These are phyloP conservation scores for Vidua chalybeata DNA, from an alignment of 2,113 vertebrate species.

Conservation along the genomic window DNA sequence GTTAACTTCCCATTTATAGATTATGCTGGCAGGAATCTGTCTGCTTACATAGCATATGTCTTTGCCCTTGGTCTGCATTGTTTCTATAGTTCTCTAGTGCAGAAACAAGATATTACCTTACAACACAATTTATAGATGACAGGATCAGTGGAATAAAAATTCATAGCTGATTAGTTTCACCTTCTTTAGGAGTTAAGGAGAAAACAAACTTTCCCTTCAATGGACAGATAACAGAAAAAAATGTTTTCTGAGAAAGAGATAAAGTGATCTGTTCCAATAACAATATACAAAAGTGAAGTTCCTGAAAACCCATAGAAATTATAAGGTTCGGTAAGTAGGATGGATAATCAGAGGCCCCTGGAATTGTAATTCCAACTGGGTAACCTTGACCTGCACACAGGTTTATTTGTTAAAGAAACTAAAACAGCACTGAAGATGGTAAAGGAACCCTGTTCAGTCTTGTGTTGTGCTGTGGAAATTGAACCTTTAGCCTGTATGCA, in stretches of 20 bases:
- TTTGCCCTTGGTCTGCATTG: conserved; percentile 38
- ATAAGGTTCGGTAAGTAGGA: background rate
- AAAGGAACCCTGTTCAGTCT: background rate
- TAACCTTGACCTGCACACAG: background rate
- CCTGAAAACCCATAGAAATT: background rate
- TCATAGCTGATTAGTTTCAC: conserved; percentile 1
- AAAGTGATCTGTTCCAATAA: background rate
- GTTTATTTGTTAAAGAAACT: background rate
- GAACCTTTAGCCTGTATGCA: conserved; percentile 7
- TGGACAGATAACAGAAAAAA: background rate
- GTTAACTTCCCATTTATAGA: conserved; percentile 66
- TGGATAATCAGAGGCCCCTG: background rate
- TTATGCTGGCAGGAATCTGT: conserved; percentile 32
- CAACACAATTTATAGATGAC: background rate
- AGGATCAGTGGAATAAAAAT: conserved; percentile 14
- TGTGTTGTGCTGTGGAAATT: conserved; percentile 8
- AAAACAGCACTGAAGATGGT: background rate
- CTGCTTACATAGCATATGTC: conserved; percentile 18
- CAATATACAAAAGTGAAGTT: background rate
- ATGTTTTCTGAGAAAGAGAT: background rate
- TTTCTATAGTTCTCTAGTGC: background rate
- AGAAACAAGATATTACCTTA: conserved; percentile 33
- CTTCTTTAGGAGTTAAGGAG: conserved; percentile 18
- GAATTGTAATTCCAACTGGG: background rate
- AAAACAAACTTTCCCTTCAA: conserved; percentile 11